phyloP scores from a whole-genome alignment of 2,888 invertebrate species.

The Cantharis rufa region DNA sequence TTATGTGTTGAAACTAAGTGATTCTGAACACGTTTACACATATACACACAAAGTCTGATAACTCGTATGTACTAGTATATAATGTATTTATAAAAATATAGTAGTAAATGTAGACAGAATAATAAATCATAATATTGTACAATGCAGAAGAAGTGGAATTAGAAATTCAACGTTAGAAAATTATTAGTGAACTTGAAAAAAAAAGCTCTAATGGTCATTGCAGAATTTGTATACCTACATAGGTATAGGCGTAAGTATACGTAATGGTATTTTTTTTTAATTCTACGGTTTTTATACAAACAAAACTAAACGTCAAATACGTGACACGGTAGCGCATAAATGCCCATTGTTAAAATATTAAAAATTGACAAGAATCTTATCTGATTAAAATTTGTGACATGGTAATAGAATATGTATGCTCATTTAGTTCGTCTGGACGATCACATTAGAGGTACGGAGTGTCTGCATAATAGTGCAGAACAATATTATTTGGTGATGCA shows the following conservation, averaged over 20 bases:
- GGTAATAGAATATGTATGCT: background rate
- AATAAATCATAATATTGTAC: constrained; percentile 6
- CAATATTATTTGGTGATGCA: background rate
- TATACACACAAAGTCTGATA: constrained; percentile 35
- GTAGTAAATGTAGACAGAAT: background rate
- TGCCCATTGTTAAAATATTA: background rate
- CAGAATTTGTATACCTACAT: too few relatives aligned
- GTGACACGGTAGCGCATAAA: background rate
- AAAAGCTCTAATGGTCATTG: background rate
- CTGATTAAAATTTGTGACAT: background rate
- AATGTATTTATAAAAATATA: too few relatives aligned
- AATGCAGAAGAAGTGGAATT: constrained; percentile 16
- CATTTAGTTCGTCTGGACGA: background rate
- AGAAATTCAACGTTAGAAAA: background rate
- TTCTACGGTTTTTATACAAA: background rate
- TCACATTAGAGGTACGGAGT: background rate
- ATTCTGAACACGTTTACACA: constrained; percentile 48
- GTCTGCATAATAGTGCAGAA: background rate
- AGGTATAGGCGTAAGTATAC: background rate
- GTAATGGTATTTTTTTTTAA: background rate
- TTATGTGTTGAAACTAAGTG: constrained; percentile 51
- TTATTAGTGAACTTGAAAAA: background rate
- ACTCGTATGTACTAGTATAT: constrained; percentile 22
- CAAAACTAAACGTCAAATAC: background rate
- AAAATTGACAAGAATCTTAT: background rate